These are phyloP conservation scores for Sebastes aleutianus DNA, from an alignment of 2,797 vertebrate species.

Conservation along the genomic window DNA sequence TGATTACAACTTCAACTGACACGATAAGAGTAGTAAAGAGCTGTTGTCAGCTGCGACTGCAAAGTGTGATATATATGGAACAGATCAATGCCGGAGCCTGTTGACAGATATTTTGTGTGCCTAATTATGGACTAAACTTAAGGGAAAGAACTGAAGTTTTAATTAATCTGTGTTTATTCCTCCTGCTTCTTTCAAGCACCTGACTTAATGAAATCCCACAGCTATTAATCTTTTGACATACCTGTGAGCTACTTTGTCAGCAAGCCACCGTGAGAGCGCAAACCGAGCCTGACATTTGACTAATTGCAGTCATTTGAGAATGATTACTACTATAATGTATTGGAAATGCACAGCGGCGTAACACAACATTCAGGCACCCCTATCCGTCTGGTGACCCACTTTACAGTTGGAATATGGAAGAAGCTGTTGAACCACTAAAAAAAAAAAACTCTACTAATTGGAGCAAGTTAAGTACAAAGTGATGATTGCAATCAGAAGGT, in stretches of 20 bases:
- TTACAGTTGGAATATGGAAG: constrained; percentile 29
- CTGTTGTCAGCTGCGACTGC: not conserved
- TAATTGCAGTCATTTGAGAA: constrained; percentile 83
- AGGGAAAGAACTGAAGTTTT: constrained; percentile 49
- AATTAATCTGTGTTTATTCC: constrained; percentile 69
- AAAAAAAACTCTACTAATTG: constrained; percentile 50
- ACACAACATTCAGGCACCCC: constrained; percentile 54
- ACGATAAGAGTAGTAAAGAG: not conserved
- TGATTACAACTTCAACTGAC: not conserved
- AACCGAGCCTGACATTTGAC: constrained; percentile 81
- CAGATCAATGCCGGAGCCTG: not conserved
- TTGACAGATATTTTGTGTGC: not conserved
- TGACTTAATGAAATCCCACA: constrained; percentile 74
- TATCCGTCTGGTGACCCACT: constrained; percentile 52
- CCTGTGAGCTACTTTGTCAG: constrained; percentile 76
- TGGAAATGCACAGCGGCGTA: constrained; percentile 63
- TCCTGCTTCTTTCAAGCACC: constrained; percentile 58
- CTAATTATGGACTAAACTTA: constrained; percentile 46
- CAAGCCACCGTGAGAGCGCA: constrained; percentile 60
- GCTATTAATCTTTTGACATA: constrained; percentile 79
- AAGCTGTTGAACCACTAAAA: constrained; percentile 43
- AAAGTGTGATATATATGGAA: not conserved
- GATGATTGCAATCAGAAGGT: constrained; percentile 38
- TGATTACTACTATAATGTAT: constrained; percentile 73
- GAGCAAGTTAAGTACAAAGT: constrained; percentile 44